phyloP scores from a whole-genome alignment of 2,888 invertebrate species.

The Lasioglossum oenotherae region DNA sequence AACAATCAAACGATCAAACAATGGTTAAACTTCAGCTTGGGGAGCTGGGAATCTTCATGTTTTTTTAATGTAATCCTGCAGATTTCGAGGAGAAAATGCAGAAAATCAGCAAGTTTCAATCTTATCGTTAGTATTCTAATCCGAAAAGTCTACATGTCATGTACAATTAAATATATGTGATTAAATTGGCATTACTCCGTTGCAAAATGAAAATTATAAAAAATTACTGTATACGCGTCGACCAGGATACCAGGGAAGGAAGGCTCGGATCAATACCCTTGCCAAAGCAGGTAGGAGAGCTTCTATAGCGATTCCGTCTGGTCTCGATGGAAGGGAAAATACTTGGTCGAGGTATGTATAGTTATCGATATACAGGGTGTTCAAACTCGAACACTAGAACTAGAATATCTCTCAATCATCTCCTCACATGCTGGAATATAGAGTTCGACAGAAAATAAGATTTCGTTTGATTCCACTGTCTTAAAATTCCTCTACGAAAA shows the following conservation, averaged over 20 bases:
- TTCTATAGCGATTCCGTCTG: conserved; percentile 40
- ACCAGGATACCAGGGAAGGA: neutral
- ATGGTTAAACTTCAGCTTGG: no score
- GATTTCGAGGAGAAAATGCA: no score
- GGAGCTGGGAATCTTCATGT: no score
- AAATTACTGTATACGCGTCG: neutral
- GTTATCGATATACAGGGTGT: conserved; percentile 55
- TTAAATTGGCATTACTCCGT: neutral
- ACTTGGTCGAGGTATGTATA: conserved; percentile 45
- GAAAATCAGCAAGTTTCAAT: no score
- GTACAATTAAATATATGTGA: neutral
- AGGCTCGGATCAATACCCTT: conserved; percentile 39
- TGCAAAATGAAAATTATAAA: neutral
- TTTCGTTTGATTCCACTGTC: no score
- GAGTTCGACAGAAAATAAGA: no score
- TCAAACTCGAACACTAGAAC: neutral
- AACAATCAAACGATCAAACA: no score
- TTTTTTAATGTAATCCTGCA: no score
- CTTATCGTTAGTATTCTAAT: no score
- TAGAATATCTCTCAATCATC: no score
- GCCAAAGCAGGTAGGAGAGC: conserved; percentile 22
- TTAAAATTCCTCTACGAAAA: no score
- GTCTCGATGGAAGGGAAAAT: conserved; percentile 23
- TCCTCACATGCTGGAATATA: no score
- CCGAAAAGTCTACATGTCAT: neutral